Evolutionary conservation across 64 coral and sea anemone species (phyloP).

Genomic region (Actinia tenebrosa): DNA sequence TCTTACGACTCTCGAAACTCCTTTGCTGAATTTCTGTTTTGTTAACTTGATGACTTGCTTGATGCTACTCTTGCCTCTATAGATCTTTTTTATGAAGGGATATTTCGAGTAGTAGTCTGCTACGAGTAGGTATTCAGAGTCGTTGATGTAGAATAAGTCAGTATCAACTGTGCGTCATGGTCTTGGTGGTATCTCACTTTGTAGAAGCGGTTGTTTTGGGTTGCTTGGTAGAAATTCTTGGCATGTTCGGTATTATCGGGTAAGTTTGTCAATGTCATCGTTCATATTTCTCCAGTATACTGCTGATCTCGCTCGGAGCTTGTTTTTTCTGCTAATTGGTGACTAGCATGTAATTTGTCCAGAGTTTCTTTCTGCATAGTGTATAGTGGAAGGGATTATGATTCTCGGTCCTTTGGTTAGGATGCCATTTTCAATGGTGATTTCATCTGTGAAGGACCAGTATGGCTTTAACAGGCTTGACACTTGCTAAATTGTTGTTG

Average conservation of each 20-base stretch:
- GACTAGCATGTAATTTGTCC: constrained; percentile 18
- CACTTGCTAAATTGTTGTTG: neutral
- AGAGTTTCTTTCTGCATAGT: constrained; percentile 34
- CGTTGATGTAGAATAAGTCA: neutral
- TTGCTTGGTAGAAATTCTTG: constrained; percentile 36
- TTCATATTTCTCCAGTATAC: constrained; percentile 24
- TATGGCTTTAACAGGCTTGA: neutral
- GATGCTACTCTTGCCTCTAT: constrained; percentile 21
- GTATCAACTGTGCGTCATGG: too few relatives aligned
- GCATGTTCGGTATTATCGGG: neutral
- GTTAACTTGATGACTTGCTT: constrained; percentile 16
- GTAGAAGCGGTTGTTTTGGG: constrained; percentile 21
- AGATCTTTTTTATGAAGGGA: constrained; percentile 34
- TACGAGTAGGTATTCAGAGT: constrained; percentile 24
- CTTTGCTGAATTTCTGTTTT: constrained; percentile 37
- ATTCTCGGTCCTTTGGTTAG: constrained; percentile 35
- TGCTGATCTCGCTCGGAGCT: constrained; percentile 23
- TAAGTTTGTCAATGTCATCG: neutral
- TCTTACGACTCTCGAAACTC: neutral
- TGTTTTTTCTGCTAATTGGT: constrained; percentile 36
- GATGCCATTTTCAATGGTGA: constrained; percentile 39
- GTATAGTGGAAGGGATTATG: constrained; percentile 2
- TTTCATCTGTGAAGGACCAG: constrained; percentile 24
- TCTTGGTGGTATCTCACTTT: constrained; percentile 37
- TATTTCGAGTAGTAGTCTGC: constrained; percentile 40